phyloP scores from a whole-genome alignment of 2,888 invertebrate genomes.

The Charanyca ferruginea region DNA sequence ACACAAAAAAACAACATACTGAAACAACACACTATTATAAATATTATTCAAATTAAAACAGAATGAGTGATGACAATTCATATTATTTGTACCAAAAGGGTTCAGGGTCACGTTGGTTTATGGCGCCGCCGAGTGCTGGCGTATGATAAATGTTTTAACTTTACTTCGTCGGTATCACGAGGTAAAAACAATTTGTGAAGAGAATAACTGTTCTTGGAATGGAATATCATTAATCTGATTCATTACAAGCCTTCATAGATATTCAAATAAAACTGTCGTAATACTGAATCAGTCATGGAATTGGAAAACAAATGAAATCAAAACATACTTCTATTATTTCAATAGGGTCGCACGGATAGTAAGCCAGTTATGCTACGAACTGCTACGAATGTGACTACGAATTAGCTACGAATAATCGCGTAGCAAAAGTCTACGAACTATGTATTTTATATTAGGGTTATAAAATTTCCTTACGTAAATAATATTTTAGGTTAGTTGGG shows the following conservation, averaged over 20 bases:
- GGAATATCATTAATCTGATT: constrained; percentile 41
- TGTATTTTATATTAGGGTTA: not conserved
- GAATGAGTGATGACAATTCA: constrained; percentile 22
- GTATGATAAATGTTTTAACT: constrained; percentile 46
- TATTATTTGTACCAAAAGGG: constrained; percentile 27
- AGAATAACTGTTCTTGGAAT: constrained; percentile 9
- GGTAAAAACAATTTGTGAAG: constrained; percentile 28
- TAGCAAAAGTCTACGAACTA: constrained; percentile 16
- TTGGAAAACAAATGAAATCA: not conserved
- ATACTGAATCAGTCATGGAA: not conserved
- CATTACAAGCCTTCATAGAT: not conserved
- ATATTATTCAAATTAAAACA: constrained; percentile 26
- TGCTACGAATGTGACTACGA: constrained; percentile 38
- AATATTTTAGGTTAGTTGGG: not conserved
- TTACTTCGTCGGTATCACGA: constrained; percentile 12
- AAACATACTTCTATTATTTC: not conserved
- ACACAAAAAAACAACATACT: not conserved
- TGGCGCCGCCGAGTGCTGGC: constrained; percentile 15
- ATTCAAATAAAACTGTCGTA: not conserved
- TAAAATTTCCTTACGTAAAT: not conserved
- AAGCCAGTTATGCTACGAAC: constrained; percentile 29
- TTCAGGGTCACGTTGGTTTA: constrained; percentile 9
- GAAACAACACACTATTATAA: not conserved
- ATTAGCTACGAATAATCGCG: constrained; percentile 28
- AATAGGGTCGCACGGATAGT: not conserved